Evolutionary conservation across 2,113 vertebrate genomes (phyloP), one percentile per base, ranked within the genome.

Genomic region (Syngnathoides biaculeatus): DNA sequence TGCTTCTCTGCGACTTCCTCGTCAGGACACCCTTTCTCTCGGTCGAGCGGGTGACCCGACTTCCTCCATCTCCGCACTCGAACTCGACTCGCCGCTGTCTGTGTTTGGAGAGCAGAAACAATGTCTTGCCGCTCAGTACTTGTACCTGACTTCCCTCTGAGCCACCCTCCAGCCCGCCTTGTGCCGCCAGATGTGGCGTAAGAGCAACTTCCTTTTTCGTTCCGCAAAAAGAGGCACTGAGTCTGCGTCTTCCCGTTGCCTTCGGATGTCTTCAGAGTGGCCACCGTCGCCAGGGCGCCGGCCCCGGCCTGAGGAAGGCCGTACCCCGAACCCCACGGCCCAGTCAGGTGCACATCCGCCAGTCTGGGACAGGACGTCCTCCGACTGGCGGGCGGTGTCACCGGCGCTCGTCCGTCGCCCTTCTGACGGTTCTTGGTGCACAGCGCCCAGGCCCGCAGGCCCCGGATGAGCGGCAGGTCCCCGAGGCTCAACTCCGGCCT

Each of bases 161-260:
- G 76, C 85, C 87, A 90, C 13, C 84, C 84, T 5, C 87, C 85
- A 5, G 64, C 61, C 11, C 71, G 5, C 19, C 70, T 26, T 3
- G 64, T 43, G 39, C 47, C 17, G 17, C 80, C 74, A 13, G 76
- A 71, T 5, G 88, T 79, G 0, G 89, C 82, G 75, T 90, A 91
- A 67, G 90, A 73, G 73, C 88, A 91, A 67, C 82, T 91, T 2
- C 87, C 87, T 60, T 88, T 89, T 71, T 92, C 87, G 0, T 89
- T 90, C 45, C 83, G 86, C 22, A 93, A 86, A 63, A 92, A 88
- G 15, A 92, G 86, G 67, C 91, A 91, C 20, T 86, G 89, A 10
- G 91, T 92, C 75, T 92, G 91, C 0, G 91, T 91, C 77, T 92
- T 92, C 17, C 92, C 86, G 8, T 86, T 79, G 30, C 89, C 89